Conservation (phyloP, 1,140 invertebrate species). For the Zelostemma sp. region DNA sequence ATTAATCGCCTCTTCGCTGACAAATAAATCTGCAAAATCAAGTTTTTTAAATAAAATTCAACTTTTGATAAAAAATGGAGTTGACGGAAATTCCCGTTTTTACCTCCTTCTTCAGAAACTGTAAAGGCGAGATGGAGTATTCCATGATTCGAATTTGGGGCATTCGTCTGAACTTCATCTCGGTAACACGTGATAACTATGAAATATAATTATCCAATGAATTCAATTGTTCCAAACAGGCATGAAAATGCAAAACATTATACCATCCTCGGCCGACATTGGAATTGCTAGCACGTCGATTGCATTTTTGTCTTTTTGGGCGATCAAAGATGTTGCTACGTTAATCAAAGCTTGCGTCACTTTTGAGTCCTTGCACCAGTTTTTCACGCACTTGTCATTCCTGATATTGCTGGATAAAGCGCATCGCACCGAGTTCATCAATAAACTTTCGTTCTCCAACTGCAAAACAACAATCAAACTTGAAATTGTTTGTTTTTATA, state of each 20-base stretch:
- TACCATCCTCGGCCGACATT: background rate
- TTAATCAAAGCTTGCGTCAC: conserved; percentile 40
- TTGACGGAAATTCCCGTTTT: background rate
- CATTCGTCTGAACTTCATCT: background rate
- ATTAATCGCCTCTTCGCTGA: conserved; percentile 68
- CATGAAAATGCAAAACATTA: too few species aligned
- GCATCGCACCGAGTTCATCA: conserved; percentile 50
- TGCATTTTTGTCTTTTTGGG: background rate
- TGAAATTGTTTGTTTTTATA: background rate
- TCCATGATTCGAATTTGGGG: background rate
- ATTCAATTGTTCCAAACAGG: too few species aligned
- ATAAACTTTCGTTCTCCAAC: conserved; percentile 45
- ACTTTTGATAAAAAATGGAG: conserved; percentile 4
- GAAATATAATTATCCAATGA: too few species aligned
- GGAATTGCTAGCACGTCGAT: background rate
- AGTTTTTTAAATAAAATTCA: conserved; percentile 6
- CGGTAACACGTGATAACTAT: too few species aligned
- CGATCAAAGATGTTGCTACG: conserved; percentile 27
- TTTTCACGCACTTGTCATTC: conserved; percentile 65
- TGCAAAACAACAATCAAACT: conserved; percentile 30
- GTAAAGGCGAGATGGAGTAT: conserved; percentile 18
- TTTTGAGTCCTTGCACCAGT: conserved; percentile 62
- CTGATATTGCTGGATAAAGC: conserved; percentile 63
- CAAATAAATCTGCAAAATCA: conserved; percentile 64
- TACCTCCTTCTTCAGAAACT: conserved; percentile 49